Percentiles rank a stretch among this genome's conserved stretches.
Conservation (phyloP, 2,888 invertebrate species). For the Magallana nippona region DNA sequence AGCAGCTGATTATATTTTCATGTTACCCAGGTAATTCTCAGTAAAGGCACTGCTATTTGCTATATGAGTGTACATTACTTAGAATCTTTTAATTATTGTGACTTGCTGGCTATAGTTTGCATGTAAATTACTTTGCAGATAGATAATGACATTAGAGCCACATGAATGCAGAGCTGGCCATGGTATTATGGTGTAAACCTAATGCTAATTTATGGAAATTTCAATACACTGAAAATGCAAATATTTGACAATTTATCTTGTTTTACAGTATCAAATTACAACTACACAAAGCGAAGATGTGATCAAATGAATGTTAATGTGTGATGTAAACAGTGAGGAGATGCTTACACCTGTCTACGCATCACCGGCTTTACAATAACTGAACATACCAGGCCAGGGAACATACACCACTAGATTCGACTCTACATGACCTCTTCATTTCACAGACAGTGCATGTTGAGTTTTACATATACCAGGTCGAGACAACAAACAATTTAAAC, state of each 20-base stretch:
- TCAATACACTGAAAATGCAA: slow-evolving; percentile 5
- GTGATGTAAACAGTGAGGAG: background rate
- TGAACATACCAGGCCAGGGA: too few species aligned
- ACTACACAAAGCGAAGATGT: background rate
- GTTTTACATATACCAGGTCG: too few species aligned
- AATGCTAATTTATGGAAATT: slow-evolving; percentile 10
- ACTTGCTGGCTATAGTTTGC: background rate
- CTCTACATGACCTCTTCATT: too few species aligned
- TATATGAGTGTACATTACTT: too few species aligned
- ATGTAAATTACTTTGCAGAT: background rate
- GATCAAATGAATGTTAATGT: slow-evolving; percentile 32
- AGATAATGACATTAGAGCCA: background rate
- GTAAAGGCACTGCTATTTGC: too few species aligned
- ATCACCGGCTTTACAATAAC: background rate
- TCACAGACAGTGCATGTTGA: too few species aligned
- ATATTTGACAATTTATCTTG: slow-evolving; percentile 23
- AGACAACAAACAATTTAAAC: too few species aligned
- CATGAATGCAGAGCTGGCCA: slow-evolving; percentile 2
- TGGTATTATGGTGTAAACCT: too few species aligned
- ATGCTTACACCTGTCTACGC: slow-evolving; percentile 11
- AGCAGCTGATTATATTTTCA: too few species aligned
- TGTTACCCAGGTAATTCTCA: too few species aligned
- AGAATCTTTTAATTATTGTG: too few species aligned
- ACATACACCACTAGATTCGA: too few species aligned
- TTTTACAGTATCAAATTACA: slow-evolving; percentile 12